Evolutionary conservation across 2,113 vertebrate species (phyloP).

Genomic region (Lepus americanus): DNA sequence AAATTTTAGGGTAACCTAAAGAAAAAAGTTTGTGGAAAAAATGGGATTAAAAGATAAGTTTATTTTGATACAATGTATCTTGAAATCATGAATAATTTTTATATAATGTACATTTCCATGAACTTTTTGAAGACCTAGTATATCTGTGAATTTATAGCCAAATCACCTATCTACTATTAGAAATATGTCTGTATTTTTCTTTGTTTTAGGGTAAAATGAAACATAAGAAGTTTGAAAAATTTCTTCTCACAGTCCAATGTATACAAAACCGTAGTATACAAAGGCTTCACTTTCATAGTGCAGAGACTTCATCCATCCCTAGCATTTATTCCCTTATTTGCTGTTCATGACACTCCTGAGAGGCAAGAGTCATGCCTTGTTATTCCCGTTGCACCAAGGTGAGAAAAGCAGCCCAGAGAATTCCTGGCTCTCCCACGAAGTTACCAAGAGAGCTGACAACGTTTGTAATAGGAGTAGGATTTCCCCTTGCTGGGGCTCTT

Average conservation of each 20-base stretch:
- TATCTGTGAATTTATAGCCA: neutral
- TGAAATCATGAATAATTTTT: no score
- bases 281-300: neutral
- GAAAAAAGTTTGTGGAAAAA: no score
- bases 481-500: neutral
- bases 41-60: no score
- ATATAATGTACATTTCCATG: no score
- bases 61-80: no score
- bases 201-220: neutral
- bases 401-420: neutral
- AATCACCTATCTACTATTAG: neutral
- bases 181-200: neutral
- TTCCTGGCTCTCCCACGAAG: neutral
- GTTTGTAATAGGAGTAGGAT: neutral
- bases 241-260: neutral
- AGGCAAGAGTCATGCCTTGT: neutral
- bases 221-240: neutral
- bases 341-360: neutral
- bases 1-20: no score
- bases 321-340: neutral
- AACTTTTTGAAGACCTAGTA: no score
- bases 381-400: neutral
- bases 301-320: accelerated
- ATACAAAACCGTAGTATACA: neutral
- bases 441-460: neutral